Conservation (phyloP, 2,113 vertebrate genomes). For the Baryphthengus martii region DNA sequence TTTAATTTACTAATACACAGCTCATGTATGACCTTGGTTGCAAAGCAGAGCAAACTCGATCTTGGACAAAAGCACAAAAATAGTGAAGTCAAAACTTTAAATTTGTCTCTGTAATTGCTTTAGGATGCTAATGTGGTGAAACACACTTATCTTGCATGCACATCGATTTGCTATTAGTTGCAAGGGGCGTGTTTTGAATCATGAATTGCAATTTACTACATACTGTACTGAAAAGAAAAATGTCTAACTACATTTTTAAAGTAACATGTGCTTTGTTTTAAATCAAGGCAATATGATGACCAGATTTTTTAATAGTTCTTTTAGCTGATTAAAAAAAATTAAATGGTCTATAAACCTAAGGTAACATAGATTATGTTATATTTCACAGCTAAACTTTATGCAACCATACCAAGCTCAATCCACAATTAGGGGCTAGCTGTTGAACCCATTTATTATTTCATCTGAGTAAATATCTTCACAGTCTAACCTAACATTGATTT, state of each 20-base stretch:
- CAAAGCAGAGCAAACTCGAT: neutral
- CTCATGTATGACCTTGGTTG: neutral
- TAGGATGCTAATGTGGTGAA: neutral
- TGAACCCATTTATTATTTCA: neutral
- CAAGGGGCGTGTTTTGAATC: neutral
- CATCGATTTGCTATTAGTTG: neutral
- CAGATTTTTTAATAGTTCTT: neutral
- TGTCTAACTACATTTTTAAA: neutral
- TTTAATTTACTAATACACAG: neutral
- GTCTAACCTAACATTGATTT: neutral
- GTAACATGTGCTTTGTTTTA: neutral
- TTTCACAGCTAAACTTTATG: neutral
- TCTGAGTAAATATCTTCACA: neutral
- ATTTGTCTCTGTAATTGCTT: neutral
- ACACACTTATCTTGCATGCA: neutral
- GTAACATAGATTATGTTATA: neutral
- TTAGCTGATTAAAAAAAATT: neutral
- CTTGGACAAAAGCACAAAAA: neutral
- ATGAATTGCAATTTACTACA: neutral
- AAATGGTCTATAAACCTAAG: neutral
- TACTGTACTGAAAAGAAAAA: neutral
- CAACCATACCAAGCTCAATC: neutral
- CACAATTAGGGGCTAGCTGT: neutral
- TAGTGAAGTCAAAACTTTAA: neutral
- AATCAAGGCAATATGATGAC: neutral